Evolutionary conservation across 2,888 invertebrate genomes (phyloP).

Genomic region (Cantharis rufa): DNA sequence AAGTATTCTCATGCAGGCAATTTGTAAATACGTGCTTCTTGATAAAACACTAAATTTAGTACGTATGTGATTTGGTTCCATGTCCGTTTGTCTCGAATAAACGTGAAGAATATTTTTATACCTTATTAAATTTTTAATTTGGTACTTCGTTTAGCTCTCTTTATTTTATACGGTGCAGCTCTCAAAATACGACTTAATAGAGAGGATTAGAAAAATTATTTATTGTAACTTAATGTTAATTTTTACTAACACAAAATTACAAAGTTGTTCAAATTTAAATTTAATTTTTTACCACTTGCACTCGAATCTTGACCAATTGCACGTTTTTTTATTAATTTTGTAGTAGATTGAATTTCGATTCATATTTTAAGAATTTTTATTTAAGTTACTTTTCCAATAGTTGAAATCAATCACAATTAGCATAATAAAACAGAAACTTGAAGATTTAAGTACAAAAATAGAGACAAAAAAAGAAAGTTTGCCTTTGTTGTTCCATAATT

Average conservation of each 20-base stretch:
- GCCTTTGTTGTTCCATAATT: not conserved
- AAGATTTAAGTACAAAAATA: not conserved
- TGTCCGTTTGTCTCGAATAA: not conserved
- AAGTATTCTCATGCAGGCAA: not conserved
- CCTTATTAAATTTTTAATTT: not conserved
- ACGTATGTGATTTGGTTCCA: not conserved
- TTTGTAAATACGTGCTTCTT: not conserved
- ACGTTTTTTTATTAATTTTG: not conserved
- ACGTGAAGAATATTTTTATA: not conserved
- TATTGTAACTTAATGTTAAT: not conserved
- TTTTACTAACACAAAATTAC: not conserved
- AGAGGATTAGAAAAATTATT: not conserved
- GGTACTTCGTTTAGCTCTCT: not conserved
- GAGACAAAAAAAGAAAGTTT: not conserved
- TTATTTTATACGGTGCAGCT: conserved; percentile 35
- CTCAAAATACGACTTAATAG: not conserved
- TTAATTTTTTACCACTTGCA: not conserved
- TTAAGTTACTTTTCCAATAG: not conserved
- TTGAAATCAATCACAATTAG: not conserved
- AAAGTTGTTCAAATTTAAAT: not conserved
- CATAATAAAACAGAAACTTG: not conserved
- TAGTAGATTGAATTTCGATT: not conserved
- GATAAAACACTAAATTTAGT: not conserved
- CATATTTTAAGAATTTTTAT: not conserved
- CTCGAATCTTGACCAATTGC: not conserved